Evolutionary conservation across 2,888 invertebrate genomes (phyloP), one percentile per base, ranked within the genome.

Genomic region (Megastigmus dorsalis): DNA sequence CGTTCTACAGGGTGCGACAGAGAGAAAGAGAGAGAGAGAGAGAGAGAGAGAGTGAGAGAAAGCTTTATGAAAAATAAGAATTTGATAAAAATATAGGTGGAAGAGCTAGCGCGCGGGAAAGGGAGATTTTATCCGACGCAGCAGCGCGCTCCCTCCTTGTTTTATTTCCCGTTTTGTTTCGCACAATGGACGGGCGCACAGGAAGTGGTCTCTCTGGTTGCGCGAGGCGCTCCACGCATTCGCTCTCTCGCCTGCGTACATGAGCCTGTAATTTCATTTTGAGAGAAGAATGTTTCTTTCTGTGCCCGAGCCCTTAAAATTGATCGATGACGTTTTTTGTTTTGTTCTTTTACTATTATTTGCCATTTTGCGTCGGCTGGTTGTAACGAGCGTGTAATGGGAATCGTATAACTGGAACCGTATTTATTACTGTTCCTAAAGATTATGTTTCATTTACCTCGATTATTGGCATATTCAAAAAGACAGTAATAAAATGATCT

Each of bases 31-130:
- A n/a, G n/a, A n/a, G n/a, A n/a, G n/a, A n/a, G n/a, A n/a, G n/a
- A 10, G 26, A 2, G 3, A n/a, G 26, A 13, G 36, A 23, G n/a
- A 28, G 36, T 36, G 52, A 41, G 55, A 7, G 15, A 20, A 18
- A 13, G 57, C 23, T 68, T 63, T 55, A 60, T 41, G 55, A 57
- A 68, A 74, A 68, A 74, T 74, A 74, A 67, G 63, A 62, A 74
- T 74, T 74, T 74, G 63, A 74, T 74, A 63, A 68, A 74, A 68
- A 74, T 74, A 57, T 23, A 50, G 43, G 13, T 4, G 18, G n/a
- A 36, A 13, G 30, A 48, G 43, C n/a, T n/a, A 45, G 4, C 3
- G 1, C 18, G 36, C 1, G 10, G n/a, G 20, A 1, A n/a, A 60
- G 30, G 28, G 59, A 28, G n/a, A 62, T 54, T 63, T 45, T 45